phyloP scores from a whole-genome alignment of 2,797 vertebrate genomes.

The Dicrostonyx torquatus region DNA sequence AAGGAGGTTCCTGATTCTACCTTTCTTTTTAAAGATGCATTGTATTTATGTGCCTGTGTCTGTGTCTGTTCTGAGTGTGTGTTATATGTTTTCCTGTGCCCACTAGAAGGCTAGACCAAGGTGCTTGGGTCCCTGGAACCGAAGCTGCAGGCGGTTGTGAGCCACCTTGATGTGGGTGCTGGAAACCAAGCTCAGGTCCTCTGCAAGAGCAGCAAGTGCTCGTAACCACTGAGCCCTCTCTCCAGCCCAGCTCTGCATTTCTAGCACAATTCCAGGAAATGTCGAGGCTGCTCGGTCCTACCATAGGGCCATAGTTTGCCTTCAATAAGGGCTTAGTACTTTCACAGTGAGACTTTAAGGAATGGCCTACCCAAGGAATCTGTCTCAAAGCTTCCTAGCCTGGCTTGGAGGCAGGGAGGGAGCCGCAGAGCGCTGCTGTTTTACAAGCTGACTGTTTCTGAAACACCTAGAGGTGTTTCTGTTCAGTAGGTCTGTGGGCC shows the following conservation, averaged over 20 bases:
- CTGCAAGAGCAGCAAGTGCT: neutral
- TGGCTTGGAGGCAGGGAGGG: neutral
- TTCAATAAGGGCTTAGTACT: neutral
- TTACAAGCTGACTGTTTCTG: neutral
- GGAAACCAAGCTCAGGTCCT: no score
- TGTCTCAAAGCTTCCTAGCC: neutral
- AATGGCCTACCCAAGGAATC: neutral
- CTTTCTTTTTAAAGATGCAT: neutral
- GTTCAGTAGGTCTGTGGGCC: neutral
- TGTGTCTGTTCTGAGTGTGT: neutral
- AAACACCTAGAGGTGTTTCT: neutral
- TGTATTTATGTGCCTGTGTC: neutral
- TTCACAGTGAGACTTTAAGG: neutral
- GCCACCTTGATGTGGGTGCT: neutral
- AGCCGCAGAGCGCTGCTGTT: neutral
- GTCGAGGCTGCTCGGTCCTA: fast-evolving
- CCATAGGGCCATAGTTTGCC: neutral
- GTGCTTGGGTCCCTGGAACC: neutral
- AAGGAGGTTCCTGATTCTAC: neutral
- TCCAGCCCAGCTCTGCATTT: neutral
- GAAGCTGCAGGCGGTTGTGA: neutral
- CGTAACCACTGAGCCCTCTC: neutral
- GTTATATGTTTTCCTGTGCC: neutral
- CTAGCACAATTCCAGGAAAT: neutral
- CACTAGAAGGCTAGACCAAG: no score